These are phyloP conservation scores for Tineola bisselliella DNA, from an alignment of 2,888 invertebrate species.

Conservation along the genomic window DNA sequence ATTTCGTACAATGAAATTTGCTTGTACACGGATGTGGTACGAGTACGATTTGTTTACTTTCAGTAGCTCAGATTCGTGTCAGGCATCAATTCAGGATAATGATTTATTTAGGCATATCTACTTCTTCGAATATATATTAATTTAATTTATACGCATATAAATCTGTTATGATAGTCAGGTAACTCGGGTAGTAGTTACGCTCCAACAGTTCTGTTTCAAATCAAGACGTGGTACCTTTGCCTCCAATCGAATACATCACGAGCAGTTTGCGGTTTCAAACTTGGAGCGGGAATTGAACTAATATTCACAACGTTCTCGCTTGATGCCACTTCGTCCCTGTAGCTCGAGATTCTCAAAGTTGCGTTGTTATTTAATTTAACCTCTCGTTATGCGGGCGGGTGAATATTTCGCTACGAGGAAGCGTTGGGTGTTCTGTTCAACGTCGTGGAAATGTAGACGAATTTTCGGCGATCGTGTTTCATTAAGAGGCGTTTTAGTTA, in stretches of 20 bases:
- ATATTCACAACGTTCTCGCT: constrained; percentile 26
- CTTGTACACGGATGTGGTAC: neutral
- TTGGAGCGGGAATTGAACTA: constrained; percentile 45
- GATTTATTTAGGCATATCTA: no score
- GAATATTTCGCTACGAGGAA: constrained; percentile 21
- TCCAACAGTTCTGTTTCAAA: neutral
- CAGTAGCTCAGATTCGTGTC: neutral
- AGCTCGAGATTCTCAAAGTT: constrained; percentile 12
- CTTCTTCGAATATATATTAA: no score
- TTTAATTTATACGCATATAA: neutral
- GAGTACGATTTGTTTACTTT: neutral
- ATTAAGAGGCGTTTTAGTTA: constrained; percentile 55
- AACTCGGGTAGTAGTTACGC: neutral
- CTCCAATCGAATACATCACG: constrained; percentile 22
- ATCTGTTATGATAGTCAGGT: constrained; percentile 6
- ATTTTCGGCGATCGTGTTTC: constrained; percentile 40
- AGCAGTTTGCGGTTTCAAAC: constrained; percentile 46
- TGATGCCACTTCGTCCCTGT: neutral
- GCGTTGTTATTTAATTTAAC: constrained; percentile 58
- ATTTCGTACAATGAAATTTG: neutral
- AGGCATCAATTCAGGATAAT: no score
- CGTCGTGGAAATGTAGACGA: constrained; percentile 60
- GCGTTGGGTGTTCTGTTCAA: constrained; percentile 31
- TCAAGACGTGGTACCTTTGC: neutral
- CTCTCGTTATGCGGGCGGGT: constrained; percentile 52